Conservation (phyloP, 2,888 invertebrate genomes). For the Dolomedes plantarius region DNA sequence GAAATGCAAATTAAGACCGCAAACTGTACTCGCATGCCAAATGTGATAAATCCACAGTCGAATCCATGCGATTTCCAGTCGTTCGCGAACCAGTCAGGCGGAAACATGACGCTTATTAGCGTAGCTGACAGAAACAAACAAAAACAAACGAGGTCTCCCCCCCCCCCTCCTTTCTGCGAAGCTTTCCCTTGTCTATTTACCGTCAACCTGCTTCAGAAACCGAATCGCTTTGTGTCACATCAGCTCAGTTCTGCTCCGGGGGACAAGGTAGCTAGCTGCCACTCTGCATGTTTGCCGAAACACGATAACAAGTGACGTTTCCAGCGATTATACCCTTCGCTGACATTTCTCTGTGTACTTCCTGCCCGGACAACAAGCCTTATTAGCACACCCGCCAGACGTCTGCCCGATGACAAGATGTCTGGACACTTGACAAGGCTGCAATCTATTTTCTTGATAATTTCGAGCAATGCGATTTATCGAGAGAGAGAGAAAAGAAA, state of each 20-base stretch:
- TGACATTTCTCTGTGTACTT: conserved; percentile 48
- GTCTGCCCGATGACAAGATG: conserved; percentile 50
- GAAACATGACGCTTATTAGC: conserved; percentile 9
- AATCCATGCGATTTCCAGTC: background rate
- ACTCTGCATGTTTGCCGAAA: conserved; percentile 39
- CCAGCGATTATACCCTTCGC: conserved; percentile 33
- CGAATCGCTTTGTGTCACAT: conserved; percentile 55
- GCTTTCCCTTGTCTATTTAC: conserved; percentile 53
- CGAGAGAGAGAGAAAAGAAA: background rate
- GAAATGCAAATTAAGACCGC: too few species aligned
- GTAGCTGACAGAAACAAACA: conserved; percentile 10
- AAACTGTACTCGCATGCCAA: background rate
- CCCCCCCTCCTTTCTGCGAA: background rate
- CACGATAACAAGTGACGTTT: conserved; percentile 48
- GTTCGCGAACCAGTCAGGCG: background rate
- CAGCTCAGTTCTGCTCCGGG: conserved; percentile 36
- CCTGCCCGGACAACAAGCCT: conserved; percentile 34
- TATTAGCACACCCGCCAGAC: conserved; percentile 47
- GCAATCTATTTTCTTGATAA: background rate
- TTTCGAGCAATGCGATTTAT: background rate
- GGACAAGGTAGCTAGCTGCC: conserved; percentile 34
- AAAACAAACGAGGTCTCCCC: background rate
- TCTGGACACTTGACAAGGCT: conserved; percentile 12
- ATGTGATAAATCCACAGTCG: background rate
- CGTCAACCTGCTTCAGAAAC: conserved; percentile 41